A percentile compares a stretch with the other conserved stretches of the same genome.
phyloP scores from a whole-genome alignment of 2,888 invertebrate genomes.

The Aphidoletes aphidimyza region DNA sequence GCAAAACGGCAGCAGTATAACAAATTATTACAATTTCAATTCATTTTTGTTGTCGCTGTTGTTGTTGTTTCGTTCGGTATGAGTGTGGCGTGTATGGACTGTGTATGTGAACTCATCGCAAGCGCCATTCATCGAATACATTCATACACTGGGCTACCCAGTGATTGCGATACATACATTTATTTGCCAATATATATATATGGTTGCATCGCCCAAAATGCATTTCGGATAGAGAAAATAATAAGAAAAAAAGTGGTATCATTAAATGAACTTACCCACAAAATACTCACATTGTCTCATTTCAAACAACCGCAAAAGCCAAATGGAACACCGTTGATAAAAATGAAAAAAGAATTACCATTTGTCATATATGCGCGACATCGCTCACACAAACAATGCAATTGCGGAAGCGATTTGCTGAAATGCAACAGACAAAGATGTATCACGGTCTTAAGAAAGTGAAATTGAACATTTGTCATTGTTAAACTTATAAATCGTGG shows the following conservation, averaged over 20 bases:
- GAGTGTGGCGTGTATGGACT: background rate
- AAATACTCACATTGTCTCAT: background rate
- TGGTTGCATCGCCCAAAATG: background rate
- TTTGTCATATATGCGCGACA: too few relatives aligned
- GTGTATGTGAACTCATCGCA: background rate
- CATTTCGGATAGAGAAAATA: background rate
- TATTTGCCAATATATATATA: background rate
- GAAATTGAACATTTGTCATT: background rate
- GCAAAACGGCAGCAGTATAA: too few relatives aligned
- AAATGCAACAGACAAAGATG: too few relatives aligned
- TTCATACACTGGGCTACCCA: background rate
- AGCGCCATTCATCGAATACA: background rate
- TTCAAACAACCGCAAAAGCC: background rate
- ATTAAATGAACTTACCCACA: background rate
- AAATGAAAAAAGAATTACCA: background rate
- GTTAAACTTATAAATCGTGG: too few relatives aligned
- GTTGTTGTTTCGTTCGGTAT: background rate
- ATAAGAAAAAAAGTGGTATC: background rate
- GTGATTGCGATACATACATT: background rate
- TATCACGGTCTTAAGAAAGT: background rate
- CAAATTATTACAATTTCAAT: background rate
- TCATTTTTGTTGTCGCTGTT: background rate
- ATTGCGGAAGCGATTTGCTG: constrained; percentile 22
- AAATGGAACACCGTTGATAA: background rate
- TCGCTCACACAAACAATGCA: background rate